phyloP scores from a whole-genome alignment of 2,888 invertebrate species.

The Hyppa rectilinea region DNA sequence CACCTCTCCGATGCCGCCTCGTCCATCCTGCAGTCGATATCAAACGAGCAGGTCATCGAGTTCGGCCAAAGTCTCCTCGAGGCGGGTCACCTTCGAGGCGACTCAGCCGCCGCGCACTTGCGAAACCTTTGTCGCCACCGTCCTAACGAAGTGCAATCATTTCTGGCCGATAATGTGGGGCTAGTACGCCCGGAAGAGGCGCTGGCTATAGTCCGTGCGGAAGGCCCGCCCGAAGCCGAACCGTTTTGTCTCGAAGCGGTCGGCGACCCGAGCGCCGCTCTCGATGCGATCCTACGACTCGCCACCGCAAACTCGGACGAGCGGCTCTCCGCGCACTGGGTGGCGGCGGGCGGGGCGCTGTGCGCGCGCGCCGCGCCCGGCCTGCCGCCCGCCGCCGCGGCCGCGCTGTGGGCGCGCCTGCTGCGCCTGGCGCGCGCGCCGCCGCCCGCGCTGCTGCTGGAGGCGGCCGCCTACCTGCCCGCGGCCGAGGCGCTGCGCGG shows the following conservation, averaged over 20 bases:
- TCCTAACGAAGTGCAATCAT: constrained; percentile 75
- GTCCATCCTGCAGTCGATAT: constrained; percentile 65
- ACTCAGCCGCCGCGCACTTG: constrained; percentile 78
- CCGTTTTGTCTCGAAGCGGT: constrained; percentile 83
- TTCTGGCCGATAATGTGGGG: constrained; percentile 78
- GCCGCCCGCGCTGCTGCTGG: constrained; percentile 75
- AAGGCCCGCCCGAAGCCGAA: constrained; percentile 79
- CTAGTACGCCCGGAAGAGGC: constrained; percentile 85
- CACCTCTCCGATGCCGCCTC: constrained; percentile 64
- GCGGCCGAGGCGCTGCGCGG: constrained; percentile 68
- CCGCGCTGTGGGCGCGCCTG: constrained; percentile 79
- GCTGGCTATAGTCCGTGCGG: constrained; percentile 76
- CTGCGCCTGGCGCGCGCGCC: constrained; percentile 75
- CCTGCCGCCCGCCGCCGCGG: constrained; percentile 73
- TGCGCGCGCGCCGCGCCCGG: constrained; percentile 78
- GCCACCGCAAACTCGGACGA: constrained; percentile 61
- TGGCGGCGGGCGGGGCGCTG: constrained; percentile 76
- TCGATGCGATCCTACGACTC: constrained; percentile 77
- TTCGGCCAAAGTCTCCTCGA: constrained; percentile 78
- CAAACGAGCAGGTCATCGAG: constrained; percentile 70
- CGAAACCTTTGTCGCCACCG: constrained; percentile 76
- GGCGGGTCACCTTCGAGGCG: constrained; percentile 73
- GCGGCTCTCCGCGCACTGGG: constrained; percentile 60
- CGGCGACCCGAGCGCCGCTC: constrained; percentile 83
- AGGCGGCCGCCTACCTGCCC: constrained; percentile 76